A percentile compares a stretch with the other conserved stretches of the same genome.
phyloP scores from a whole-genome alignment of 2,797 vertebrate species.

The Sebastes elongatus region DNA sequence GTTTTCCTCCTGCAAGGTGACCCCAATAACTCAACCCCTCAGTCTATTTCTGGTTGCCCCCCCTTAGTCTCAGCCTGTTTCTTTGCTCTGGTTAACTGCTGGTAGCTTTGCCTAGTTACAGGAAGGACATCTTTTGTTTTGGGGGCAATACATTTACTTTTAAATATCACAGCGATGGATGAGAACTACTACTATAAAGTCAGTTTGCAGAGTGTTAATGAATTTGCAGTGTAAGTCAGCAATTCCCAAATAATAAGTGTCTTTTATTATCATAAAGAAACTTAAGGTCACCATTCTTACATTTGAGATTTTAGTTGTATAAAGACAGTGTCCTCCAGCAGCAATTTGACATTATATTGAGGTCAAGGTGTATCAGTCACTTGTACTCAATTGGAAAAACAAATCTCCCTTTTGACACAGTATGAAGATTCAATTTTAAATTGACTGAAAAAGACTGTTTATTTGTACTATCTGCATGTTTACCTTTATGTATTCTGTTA shows the following conservation, averaged over 20 bases:
- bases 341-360: neutral
- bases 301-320: neutral
- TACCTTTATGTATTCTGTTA: conserved; percentile 88
- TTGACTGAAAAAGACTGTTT: conserved; percentile 87
- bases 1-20: conserved; percentile 87
- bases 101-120: conserved; percentile 67
- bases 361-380: neutral
- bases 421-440: conserved; percentile 96
- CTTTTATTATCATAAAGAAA: neutral
- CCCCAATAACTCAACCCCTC: conserved; percentile 87
- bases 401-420: conserved; percentile 86
- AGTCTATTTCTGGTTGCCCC: conserved; percentile 85
- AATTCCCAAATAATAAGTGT: neutral
- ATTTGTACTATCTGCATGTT: conserved; percentile 97
- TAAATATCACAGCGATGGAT: neutral
- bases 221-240: neutral
- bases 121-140: conserved; percentile 50
- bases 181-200: neutral
- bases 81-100: conserved; percentile 79
- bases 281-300: neutral
- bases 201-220: neutral
- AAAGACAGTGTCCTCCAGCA: conserved; percentile 3
- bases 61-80: conserved; percentile 76
- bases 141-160: conserved; percentile 11
- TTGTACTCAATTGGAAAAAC: neutral